phyloP scores from a whole-genome alignment of 2,797 vertebrate species.

The Ataeniobius toweri region DNA sequence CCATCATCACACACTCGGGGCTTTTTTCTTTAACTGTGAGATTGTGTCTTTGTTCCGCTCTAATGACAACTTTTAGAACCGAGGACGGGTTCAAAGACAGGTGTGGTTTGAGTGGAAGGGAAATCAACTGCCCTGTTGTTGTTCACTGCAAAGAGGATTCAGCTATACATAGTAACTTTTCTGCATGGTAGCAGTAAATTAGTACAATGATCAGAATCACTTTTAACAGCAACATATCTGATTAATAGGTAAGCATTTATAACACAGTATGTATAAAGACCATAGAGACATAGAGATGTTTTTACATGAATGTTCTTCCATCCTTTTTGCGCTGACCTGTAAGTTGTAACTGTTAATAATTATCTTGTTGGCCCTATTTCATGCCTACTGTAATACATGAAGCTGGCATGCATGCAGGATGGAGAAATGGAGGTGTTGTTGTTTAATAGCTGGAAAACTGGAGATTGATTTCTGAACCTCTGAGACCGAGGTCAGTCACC shows the following conservation, averaged over 20 bases:
- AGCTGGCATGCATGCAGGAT: too few species aligned
- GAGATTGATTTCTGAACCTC: not conserved
- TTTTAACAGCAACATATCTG: not conserved
- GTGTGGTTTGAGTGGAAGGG: constrained; percentile 14
- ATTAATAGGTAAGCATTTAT: not conserved
- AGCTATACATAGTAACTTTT: constrained; percentile 1
- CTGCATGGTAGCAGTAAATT: not conserved
- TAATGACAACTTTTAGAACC: constrained; percentile 20
- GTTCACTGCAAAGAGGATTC: constrained; percentile 3
- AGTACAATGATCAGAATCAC: not conserved
- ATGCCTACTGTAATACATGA: not conserved
- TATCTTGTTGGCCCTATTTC: not conserved
- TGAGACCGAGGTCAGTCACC: not conserved
- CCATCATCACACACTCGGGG: constrained; percentile 28
- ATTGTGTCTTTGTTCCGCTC: constrained; percentile 27
- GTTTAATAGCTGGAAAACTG: not conserved
- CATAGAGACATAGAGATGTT: not conserved
- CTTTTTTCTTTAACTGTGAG: constrained; percentile 10
- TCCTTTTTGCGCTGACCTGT: not conserved
- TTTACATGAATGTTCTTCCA: not conserved
- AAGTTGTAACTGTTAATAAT: not conserved
- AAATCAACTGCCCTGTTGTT: constrained; percentile 10
- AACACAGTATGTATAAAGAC: not conserved
- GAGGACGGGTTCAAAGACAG: constrained; percentile 22
- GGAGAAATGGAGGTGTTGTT: not conserved